Base-by-base conservation (phyloP, 2,797 vertebrate species). In the Molossus molossus region DNA sequence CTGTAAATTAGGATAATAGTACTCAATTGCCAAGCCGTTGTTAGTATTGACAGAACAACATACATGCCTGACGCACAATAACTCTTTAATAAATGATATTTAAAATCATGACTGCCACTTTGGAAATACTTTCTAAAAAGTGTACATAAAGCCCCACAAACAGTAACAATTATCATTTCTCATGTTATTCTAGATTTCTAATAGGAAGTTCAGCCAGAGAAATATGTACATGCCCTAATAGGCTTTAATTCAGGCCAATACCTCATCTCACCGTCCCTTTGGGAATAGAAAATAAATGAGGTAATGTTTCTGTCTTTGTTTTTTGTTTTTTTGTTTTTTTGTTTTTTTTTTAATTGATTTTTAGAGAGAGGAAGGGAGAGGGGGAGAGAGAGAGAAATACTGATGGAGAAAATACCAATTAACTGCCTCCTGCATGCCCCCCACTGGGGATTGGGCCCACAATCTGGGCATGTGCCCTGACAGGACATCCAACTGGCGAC, bases 61-160 rank as follows among this genome's bases (percentile, higher is more conserved):
- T 57, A 89, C 88, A 9, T 75, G 9, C 21, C 4, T 62, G 2
- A 14, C 11, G 70, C 25, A 73, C 2, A 88, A 27, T 62, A 81
- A 64, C 53, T 73, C 75, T 90, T 95, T 73, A 95, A 73, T 45
- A 88, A 94, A 57, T 76, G 17, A 85, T 37, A 64, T 21, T 65
- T 85, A 65, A 18, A 25, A 57, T 53, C 58, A 70, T 60, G n/a
- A 88, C 11, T 77, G 84, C 6, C 29, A 70, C 6, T 89, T 75
- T 58, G 33, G 2, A 87, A 72, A 27, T 93, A 8, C 37, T 77
- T 65, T 53, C 73, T 80, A 13, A 72, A 11, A 72, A 25, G n/a
- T 27, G 21, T 57, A 69, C 18, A 50, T 17, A 72, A 17, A 73
- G 8, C 8, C 21, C 7, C 73, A 27, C 2, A 86, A 50, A 80